Evolutionary conservation across 2,797 vertebrate genomes (phyloP), one percentile per base, ranked within the genome.

Genomic region (Dromococcyx pavoninus): DNA sequence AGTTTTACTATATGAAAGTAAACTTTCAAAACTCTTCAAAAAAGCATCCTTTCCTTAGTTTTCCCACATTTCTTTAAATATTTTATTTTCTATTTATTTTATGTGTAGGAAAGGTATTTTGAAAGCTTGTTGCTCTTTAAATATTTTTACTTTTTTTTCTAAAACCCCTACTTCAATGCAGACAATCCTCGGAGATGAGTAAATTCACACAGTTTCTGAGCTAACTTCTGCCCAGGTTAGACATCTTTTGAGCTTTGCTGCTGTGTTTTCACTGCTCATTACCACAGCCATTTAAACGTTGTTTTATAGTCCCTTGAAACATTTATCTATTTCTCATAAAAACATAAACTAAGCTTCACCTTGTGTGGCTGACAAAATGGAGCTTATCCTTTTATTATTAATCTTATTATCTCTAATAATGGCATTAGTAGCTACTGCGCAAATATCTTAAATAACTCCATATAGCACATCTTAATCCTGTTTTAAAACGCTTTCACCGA

Each of bases 331-430:
- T 77, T 87, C 37, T 50, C 37, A 43, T 14, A 57, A 92, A 88
- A 84, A 76, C 18, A 2, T 21, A n/a, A 70, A 35, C 46, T 44
- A 44, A 60, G 18, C 30, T 80, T 87, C 24, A 77, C 7, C 24
- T 82, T 73, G 32, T 50, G 18, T 22, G 41, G 58, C 33, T 87
- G 41, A 78, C 56, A 94, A 90, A 94, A 85, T 28, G 4, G 78
- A 90, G 44, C 27, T 84, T 67, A 95, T 62, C 62, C 39, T 90
- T 79, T 79, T 79, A 48, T 90, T 74, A 79, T 64, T 93, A 84
- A 95, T 85, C 35, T 88, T 88, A 76, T 71, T 90, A 46, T 82
- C 17, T 56, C 21, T 75, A 88, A 57, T 57, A 83, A 61, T 13
- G 13, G 22, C 28, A 89, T 76, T 67, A 69, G 57, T 69, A 85